Percentiles rank a stretch among this genome's conserved stretches.
phyloP scores from a whole-genome alignment of 1,140 invertebrate species.

The Caenorhabditis briggsae region DNA sequence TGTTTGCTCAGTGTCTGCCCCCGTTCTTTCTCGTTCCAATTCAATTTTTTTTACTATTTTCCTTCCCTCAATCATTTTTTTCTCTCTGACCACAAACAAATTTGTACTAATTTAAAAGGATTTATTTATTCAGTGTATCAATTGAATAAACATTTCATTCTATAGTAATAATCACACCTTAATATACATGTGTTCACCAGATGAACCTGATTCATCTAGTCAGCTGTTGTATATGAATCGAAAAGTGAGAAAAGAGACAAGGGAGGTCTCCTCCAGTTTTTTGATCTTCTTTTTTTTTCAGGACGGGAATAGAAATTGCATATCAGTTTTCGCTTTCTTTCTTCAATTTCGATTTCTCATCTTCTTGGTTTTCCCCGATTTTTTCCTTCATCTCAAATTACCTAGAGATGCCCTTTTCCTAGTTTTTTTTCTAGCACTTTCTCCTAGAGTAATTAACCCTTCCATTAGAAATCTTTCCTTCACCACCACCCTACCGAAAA shows the following conservation, averaged over 20 bases:
- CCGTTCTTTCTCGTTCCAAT: neutral
- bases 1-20: slow-evolving; percentile 40
- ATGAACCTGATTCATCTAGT: slow-evolving; percentile 40
- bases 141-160: slow-evolving; percentile 40
- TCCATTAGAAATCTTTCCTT: neutral
- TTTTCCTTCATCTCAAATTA: slow-evolving; percentile 1
- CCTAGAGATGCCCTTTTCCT: slow-evolving; percentile 5
- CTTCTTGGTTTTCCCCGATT: neutral
- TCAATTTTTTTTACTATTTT: neutral
- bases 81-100: slow-evolving; percentile 14
- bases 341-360: slow-evolving; percentile 20
- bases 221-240: slow-evolving; percentile 8
- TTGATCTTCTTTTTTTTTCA: slow-evolving; percentile 3
- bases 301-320: neutral
- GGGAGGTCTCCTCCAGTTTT: neutral
- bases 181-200: neutral
- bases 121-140: slow-evolving; percentile 30
- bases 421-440: neutral
- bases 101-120: slow-evolving; percentile 28
- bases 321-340: slow-evolving; percentile 37
- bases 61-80: neutral
- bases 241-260: neutral
- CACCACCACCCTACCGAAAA: neutral
- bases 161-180: neutral
- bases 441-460: neutral